Base-by-base conservation (phyloP, 2,113 vertebrate genomes). In the Microtus pennsylvanicus region DNA sequence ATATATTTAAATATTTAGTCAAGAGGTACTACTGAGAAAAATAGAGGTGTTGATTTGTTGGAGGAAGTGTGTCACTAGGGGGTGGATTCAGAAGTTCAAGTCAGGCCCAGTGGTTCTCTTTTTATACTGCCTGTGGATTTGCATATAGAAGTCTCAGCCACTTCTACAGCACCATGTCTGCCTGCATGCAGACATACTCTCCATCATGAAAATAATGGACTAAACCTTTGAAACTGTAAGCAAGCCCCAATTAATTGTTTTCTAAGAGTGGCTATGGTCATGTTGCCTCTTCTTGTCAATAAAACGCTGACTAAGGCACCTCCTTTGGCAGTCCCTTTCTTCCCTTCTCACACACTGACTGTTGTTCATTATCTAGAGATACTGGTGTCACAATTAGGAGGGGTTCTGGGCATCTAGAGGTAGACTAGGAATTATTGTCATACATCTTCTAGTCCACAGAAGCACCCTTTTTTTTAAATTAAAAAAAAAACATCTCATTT, bases 331-430 rank as follows among this genome's bases (percentile, higher is more conserved):
- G 9, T 2, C 5, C 4, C 21, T 22, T 21, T 22, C 13, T 63
- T 19, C 3, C 17, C 13, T 16, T 0, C 12, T 17, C 33, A 30
- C 24, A 6, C 22, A 33, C 16, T 6, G 16, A 28, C 12, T n/a
- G 19, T 72, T 65, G 76, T 50, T 75, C 11, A 47, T 35, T 11
- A 16, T 92, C 67, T 91, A n/a, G 16, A 83, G 38, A 74, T 38
- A 95, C 35, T 93, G 11, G 42, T 77, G 28, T 63, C 69, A 69
- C 7, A 88, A 4, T 42, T 28, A 76, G 52, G 24, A 28, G 9
- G 30, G 45, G 3, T 16, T 76, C 14, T 76, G 63, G 35, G 22
- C 4, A 69, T 69, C 19, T 78, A 28, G 45, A 42, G 21, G 26
- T 13, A 30, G 7, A 12, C 30, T 26, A 52, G 9, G 4, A n/a